Evolutionary conservation across 2,888 invertebrate genomes (phyloP), one percentile per base, ranked within the genome.

Genomic region (Tinea pellionella): DNA sequence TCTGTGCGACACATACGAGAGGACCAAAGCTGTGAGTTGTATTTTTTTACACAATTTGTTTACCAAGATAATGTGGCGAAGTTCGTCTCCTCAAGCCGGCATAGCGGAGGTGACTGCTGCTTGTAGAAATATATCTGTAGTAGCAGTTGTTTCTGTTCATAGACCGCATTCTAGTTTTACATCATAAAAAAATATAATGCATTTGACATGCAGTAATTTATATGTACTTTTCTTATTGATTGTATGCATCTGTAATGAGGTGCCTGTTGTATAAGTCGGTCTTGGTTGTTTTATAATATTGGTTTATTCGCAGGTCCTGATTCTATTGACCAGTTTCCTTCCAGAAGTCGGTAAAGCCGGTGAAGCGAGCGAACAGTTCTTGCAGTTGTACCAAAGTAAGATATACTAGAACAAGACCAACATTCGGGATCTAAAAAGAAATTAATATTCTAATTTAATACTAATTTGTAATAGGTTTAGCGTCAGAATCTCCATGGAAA

Each of bases 321-420:
- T 97, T 63, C 85, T 98, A 67, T 83, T 98, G 47, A 97, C 97
- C 0, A 92, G 93, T 68, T 98, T 95, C 78, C 83, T 98, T 63
- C 93, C 95, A 43, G 94, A 96, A 73, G 89, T 98, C 2, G 94
- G 95, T 0, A 88, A 89, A 2, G 95, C 96, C 1, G 98, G 98
- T 0, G 98, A 98, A 79, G 95, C 95, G 60, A 95, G 97, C 63
- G 93, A 94, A 4, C 98, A 98, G 77, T 99, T 96, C 75, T 88
- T 98, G 62, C 90, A 92, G 13, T 88, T 98, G 0, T 98, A 96
- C 77, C 94, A 96, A 74, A 92, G 91, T 87, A 70, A 70, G 84
- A 13, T 69, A 13, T 29, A 6, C 1, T 37, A 24, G 3, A 24
- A 2, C 2, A 24, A 24, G 24, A 24, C 24, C 6, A 24, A 24